Evolutionary conservation across 2,113 vertebrate genomes (phyloP).

Genomic region (Rhea americana): DNA sequence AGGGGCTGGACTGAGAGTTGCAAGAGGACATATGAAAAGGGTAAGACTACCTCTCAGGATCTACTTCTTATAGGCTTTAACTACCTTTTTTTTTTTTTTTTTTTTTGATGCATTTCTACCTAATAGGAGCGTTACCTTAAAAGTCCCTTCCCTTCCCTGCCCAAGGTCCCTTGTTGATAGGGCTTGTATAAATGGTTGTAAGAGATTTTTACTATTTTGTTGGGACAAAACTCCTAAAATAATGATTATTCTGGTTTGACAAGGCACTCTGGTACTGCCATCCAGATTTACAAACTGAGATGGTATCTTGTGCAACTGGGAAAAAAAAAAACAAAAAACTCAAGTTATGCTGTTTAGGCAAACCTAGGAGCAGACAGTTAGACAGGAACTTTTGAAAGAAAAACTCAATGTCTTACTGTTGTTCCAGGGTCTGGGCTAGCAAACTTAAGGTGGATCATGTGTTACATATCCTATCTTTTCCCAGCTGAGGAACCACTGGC

Average conservation of each 20-base stretch:
- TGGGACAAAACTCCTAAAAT: background rate
- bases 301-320: background rate
- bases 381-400: too few species aligned
- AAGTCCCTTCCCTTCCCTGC: background rate
- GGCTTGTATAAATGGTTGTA: background rate
- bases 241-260: background rate
- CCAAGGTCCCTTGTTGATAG: background rate
- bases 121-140: background rate
- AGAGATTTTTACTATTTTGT: background rate
- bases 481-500: background rate
- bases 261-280: background rate
- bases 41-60: too few species aligned
- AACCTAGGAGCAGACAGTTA: background rate
- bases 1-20: background rate
- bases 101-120: too few species aligned
- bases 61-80: too few species aligned
- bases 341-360: background rate
- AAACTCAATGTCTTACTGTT: background rate
- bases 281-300: background rate
- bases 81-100: too few species aligned
- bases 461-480: too few species aligned
- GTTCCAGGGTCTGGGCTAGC: background rate
- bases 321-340: too few species aligned
- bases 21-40: too few species aligned
- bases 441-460: background rate